These are phyloP conservation scores for Papilio xuthus DNA, from an alignment of 1,140 invertebrate species.

Conservation along the genomic window DNA sequence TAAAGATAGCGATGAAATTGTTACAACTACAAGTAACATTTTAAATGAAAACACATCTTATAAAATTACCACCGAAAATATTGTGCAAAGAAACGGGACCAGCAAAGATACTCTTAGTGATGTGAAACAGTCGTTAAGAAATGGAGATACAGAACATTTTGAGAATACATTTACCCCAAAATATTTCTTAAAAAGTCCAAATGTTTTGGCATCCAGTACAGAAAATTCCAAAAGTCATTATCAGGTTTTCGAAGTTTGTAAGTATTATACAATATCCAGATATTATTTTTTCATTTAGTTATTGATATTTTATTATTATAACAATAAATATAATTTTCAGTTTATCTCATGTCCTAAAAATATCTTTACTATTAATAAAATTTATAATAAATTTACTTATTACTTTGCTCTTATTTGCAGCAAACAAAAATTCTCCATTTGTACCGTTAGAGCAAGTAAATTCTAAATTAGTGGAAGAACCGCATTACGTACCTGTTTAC, in stretches of 20 bases:
- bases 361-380: too few relatives aligned
- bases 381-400: too few relatives aligned
- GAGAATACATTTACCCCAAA: neutral
- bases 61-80: neutral
- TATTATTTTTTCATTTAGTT: too few relatives aligned
- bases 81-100: neutral
- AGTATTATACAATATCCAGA: conserved; percentile 39
- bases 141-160: neutral
- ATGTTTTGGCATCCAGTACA: neutral
- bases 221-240: conserved; percentile 37
- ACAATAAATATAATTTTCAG: too few relatives aligned
- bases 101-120: neutral
- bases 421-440: conserved; percentile 46
- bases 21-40: neutral
- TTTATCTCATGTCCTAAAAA: too few relatives aligned
- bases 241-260: conserved; percentile 62
- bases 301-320: too few relatives aligned
- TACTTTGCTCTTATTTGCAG: conserved; percentile 46
- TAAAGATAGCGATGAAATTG: neutral
- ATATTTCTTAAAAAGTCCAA: neutral
- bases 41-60: neutral
- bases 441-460: conserved; percentile 28
- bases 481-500: conserved; percentile 61
- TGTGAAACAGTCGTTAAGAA: neutral
- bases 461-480: conserved; percentile 42